phyloP scores from a whole-genome alignment of 1,140 invertebrate genomes.

The Drosophila sp. region DNA sequence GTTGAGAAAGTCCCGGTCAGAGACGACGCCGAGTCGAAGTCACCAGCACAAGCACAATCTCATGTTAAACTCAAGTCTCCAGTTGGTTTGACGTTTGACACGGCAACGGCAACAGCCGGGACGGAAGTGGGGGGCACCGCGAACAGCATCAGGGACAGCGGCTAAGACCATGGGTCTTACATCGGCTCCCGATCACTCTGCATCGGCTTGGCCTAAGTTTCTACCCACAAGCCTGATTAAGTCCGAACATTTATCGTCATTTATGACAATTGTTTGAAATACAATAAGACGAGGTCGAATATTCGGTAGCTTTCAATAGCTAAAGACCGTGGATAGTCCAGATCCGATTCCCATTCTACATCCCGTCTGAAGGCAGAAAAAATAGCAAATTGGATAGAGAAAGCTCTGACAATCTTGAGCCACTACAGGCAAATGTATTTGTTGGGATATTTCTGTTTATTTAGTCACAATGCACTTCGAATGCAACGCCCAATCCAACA shows the following conservation, averaged over 20 bases:
- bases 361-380: too few species aligned
- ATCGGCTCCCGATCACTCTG: constrained; percentile 31
- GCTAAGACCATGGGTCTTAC: constrained; percentile 39
- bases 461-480: constrained; percentile 75
- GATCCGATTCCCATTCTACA: too few species aligned
- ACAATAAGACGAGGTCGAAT: constrained; percentile 41
- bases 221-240: constrained; percentile 50
- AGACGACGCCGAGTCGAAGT: not conserved
- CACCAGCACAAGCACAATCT: constrained; percentile 25
- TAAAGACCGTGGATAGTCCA: too few species aligned
- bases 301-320: constrained; percentile 23
- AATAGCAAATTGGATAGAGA: not conserved
- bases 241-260: constrained; percentile 66
- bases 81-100: constrained; percentile 69
- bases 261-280: constrained; percentile 70
- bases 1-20: constrained; percentile 53
- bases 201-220: constrained; percentile 1
- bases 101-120: constrained; percentile 20
- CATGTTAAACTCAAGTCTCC: constrained; percentile 49
- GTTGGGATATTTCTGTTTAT: constrained; percentile 62
- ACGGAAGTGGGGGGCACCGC: not conserved
- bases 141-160: constrained; percentile 24
- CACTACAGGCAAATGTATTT: not conserved
- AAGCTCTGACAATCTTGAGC: too few species aligned
- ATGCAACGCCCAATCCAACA: constrained; percentile 57